phyloP scores from a whole-genome alignment of 1,140 invertebrate species.

The Ditylenchus dipsaci region DNA sequence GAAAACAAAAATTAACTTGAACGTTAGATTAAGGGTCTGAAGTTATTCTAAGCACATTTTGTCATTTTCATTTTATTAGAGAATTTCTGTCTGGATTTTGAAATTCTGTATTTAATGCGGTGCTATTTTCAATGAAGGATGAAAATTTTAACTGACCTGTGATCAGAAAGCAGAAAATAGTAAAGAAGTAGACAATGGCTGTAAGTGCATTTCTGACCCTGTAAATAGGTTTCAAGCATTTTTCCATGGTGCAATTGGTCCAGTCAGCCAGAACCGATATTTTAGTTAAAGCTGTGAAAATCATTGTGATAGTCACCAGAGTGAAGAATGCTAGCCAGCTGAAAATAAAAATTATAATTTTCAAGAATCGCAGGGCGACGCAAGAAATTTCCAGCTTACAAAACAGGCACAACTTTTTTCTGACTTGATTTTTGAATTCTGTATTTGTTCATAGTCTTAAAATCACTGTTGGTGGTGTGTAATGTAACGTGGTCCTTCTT shows the following conservation, averaged over 20 bases:
- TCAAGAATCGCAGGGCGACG: background rate
- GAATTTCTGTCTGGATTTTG: no score
- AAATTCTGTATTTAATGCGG: no score
- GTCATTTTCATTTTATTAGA: no score
- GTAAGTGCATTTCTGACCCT: slow-evolving; percentile 10
- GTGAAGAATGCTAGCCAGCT: slow-evolving; percentile 21
- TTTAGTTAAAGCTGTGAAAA: slow-evolving; percentile 20
- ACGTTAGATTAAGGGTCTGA: no score
- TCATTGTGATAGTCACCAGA: slow-evolving; percentile 16
- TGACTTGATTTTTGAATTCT: background rate
- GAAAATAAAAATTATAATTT: background rate
- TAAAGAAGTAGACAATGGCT: slow-evolving; percentile 7
- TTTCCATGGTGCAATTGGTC: slow-evolving; percentile 17
- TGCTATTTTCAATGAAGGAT: no score
- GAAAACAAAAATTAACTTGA: no score
- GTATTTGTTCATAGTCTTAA: background rate
- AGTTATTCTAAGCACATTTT: no score
- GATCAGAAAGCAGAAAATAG: slow-evolving; percentile 15
- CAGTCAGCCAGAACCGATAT: slow-evolving; percentile 13
- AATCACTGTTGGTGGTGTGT: background rate
- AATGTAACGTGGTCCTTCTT: background rate
- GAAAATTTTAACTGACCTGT: slow-evolving; percentile 12
- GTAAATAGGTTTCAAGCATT: slow-evolving; percentile 1
- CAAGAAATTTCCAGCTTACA: background rate
- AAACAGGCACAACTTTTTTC: background rate